Conservation (phyloP, 2,113 vertebrate species). For the Notiomystis cincta region DNA sequence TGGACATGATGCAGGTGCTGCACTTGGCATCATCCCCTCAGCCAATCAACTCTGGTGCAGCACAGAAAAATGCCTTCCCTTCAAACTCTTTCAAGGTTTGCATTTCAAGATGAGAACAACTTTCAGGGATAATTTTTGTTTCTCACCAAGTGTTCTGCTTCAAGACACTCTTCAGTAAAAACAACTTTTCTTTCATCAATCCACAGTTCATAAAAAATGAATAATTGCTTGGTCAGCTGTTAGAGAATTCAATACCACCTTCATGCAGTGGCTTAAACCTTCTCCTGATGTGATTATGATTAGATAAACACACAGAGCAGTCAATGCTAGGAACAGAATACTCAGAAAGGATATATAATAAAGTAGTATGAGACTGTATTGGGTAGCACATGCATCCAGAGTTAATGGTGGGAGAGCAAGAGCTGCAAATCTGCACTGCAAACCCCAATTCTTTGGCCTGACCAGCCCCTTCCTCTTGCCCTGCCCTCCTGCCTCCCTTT, state of each 20-base stretch:
- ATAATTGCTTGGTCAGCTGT: neutral
- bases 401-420: neutral
- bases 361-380: neutral
- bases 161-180: neutral
- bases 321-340: neutral
- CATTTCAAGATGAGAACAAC: neutral
- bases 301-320: neutral
- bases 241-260: neutral
- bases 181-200: neutral
- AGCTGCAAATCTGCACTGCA: neutral
- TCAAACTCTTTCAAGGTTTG: neutral
- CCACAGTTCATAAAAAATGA: neutral
- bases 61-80: neutral
- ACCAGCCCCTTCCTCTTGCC: neutral
- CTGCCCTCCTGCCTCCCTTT: neutral
- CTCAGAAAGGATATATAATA: neutral
- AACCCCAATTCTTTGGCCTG: neutral
- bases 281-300: neutral
- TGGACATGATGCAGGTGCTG: fast-evolving
- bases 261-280: neutral
- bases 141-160: neutral
- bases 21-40: neutral
- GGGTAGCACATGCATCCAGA: neutral
- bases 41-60: neutral
- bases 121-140: neutral